Percentiles rank a stretch among this genome's conserved stretches.
Evolutionary conservation across 2,888 invertebrate species (phyloP).

Genomic region (Listrodromus nycthemerus): DNA sequence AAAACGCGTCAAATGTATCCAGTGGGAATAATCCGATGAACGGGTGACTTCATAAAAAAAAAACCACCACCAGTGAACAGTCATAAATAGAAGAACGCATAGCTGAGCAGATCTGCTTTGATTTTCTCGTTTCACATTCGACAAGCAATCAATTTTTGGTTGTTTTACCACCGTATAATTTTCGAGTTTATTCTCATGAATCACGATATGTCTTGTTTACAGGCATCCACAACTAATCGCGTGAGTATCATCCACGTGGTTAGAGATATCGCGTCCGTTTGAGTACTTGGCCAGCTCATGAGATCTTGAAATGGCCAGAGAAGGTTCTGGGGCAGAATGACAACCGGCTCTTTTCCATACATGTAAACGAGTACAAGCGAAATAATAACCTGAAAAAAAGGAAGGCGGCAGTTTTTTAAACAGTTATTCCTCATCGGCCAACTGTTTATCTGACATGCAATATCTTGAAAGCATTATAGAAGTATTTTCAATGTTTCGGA

Average conservation of each 20-base stretch:
- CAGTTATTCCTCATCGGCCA: too few species aligned
- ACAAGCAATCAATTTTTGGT: not conserved
- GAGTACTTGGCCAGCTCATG: slow-evolving; percentile 79
- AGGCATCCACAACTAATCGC: slow-evolving; percentile 71
- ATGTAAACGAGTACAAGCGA: slow-evolving; percentile 72
- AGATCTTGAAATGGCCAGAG: slow-evolving; percentile 78
- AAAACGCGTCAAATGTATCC: too few species aligned
- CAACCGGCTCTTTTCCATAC: slow-evolving; percentile 77
- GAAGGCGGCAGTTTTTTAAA: too few species aligned
- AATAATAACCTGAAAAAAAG: slow-evolving; percentile 72
- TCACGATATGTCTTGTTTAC: slow-evolving; percentile 59
- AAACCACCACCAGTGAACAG: too few species aligned
- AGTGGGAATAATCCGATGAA: too few species aligned
- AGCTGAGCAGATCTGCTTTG: too few species aligned
- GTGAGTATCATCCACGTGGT: slow-evolving; percentile 76
- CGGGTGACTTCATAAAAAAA: too few species aligned
- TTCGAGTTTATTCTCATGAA: slow-evolving; percentile 53
- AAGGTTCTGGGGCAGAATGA: slow-evolving; percentile 75
- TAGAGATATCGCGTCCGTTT: slow-evolving; percentile 79
- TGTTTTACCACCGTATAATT: slow-evolving; percentile 34
- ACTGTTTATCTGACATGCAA: too few species aligned
- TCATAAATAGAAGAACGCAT: too few species aligned
- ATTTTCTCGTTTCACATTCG: not conserved
- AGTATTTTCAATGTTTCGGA: too few species aligned
- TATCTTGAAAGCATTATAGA: too few species aligned